Base-by-base conservation (phyloP, 2,888 invertebrate genomes). In the Chrysina gloriosa region DNA sequence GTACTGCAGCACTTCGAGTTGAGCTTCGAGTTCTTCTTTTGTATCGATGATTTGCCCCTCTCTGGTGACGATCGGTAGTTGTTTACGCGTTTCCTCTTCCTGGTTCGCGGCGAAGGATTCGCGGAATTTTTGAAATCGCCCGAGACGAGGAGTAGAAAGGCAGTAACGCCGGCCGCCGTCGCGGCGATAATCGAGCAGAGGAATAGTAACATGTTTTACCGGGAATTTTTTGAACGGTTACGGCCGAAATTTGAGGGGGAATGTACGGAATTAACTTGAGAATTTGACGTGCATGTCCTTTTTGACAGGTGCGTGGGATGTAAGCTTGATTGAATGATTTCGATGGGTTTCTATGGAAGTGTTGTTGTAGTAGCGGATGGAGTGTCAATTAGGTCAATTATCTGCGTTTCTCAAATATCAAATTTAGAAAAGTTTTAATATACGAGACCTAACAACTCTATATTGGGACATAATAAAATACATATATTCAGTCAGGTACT, bases 11-110 rank as follows among this genome's bases (percentile, higher is more conserved):
- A 76, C 71, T 11, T 78, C 77, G 52, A 82, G 34, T 54, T 80
- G 78, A 25, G 75, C 75, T 39, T 80, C 79, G 54, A 82, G 45
- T 23, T 82, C 81, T 66, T 81, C 81, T 1, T 78, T 76, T 0
- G 77, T 75, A 29, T 77, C 74, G 2, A 81, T 73, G 1, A 80
- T 56, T 14, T 66, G 67, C 4, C 73, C 74, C 23, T 72, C 67
- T 36, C 64, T 42, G 11, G 69, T 74, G 50, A 67, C 67, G 16
- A 81, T 71, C 6, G 81, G 80, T 3, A 80, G 56, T 36, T 39
- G 39, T 65, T 45, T 70, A 0, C 21, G 19, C 11, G 14, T 16
- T 11, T 42, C 16, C 16, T 42, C 27, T 9, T 1, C n/a, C 3
- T 9, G 14, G 3, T 23, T 14, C 4, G 25, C 45, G 54, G 56